These are phyloP conservation scores for Drepanosiphum platanoidis DNA, from an alignment of 2,888 invertebrate genomes.

Conservation along the genomic window DNA sequence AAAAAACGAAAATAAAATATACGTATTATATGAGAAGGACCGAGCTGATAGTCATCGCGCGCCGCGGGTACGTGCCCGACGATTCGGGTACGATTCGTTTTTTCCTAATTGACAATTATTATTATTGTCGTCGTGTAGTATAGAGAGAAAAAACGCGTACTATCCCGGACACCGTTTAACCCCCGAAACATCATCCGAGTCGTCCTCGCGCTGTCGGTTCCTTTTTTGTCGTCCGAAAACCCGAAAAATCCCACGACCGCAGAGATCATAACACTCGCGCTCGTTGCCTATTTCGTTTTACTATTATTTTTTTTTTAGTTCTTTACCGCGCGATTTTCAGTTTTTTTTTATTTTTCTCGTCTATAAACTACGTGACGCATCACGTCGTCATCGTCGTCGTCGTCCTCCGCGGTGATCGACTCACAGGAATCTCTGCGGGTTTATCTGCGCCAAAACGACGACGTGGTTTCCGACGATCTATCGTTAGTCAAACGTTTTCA, in stretches of 20 bases:
- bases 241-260: conserved; percentile 19
- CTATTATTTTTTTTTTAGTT: background rate
- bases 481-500: too few species aligned
- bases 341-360: too few species aligned
- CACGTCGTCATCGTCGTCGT: too few species aligned
- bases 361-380: too few species aligned
- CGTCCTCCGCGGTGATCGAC: background rate
- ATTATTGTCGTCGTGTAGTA: conserved; percentile 2
- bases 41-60: conserved; percentile 20
- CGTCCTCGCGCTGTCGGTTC: background rate
- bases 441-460: background rate
- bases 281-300: background rate
- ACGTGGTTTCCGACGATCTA: background rate
- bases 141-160: too few species aligned
- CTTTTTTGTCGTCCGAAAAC: background rate
- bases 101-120: conserved; percentile 50
- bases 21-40: background rate
- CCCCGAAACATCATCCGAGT: background rate
- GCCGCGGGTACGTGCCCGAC: conserved; percentile 30
- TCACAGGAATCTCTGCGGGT: background rate
- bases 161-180: background rate
- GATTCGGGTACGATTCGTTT: conserved; percentile 30
- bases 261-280: background rate
- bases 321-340: background rate
- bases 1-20: too few species aligned